These are phyloP conservation scores for Dilophus febrilis DNA, from an alignment of 2,888 invertebrate species.

Conservation along the genomic window DNA sequence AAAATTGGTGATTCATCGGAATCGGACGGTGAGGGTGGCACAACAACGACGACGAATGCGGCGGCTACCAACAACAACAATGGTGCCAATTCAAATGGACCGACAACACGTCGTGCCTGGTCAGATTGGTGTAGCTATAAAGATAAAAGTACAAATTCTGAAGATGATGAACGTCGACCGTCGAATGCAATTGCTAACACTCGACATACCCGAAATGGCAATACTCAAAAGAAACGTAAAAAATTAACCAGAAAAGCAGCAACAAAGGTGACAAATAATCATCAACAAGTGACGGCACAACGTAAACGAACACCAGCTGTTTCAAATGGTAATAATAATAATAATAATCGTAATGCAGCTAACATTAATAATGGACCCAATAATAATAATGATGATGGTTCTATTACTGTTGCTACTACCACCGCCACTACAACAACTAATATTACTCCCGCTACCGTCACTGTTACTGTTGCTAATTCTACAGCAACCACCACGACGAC, in stretches of 20 bases:
- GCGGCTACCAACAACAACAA: conserved; percentile 4
- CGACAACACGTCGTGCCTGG: conserved; percentile 59
- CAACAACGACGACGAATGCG: not conserved
- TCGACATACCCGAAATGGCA: conserved; percentile 16
- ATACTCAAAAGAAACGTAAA: conserved; percentile 26
- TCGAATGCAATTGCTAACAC: conserved; percentile 16
- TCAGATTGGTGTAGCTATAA: conserved; percentile 49
- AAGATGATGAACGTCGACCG: conserved; percentile 36
- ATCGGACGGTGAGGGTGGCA: not conserved
- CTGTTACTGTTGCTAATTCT: no score
- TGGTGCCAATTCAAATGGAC: conserved; percentile 26
- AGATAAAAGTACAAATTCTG: conserved; percentile 42
- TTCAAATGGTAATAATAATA: conserved; percentile 16
- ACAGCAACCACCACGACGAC: not conserved
- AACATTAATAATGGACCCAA: no score
- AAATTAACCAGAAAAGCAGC: conserved; percentile 29
- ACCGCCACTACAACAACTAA: conserved; percentile 13
- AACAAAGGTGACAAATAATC: conserved; percentile 15
- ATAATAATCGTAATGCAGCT: no score
- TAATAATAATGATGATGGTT: conserved; percentile 28
- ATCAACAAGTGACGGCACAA: conserved; percentile 4
- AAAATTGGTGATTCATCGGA: conserved; percentile 1
- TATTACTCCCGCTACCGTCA: no score
- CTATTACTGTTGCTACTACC: conserved; percentile 31
- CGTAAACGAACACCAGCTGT: conserved; percentile 19